Evolutionary conservation across 2,797 vertebrate genomes (phyloP), one percentile per base, ranked within the genome.

Genomic region (Oreortyx pictus): DNA sequence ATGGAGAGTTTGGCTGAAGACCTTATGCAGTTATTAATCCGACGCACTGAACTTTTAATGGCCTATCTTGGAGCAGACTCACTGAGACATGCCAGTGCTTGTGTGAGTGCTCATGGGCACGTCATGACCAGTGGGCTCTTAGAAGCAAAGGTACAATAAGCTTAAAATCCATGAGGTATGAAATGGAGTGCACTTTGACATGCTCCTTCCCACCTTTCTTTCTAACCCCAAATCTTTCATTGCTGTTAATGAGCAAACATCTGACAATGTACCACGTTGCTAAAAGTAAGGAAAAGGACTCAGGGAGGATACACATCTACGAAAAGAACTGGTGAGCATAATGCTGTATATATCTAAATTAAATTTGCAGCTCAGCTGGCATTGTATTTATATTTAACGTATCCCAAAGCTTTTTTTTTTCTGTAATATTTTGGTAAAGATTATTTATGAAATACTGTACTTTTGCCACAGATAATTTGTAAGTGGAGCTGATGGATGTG

Each of bases 1-100:
- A 97, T 98, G 95, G 99, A 99, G 85, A 98, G 95, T 44, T 95
- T 99, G 94, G 97, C 98, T 0, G 99, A 99, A 91, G 99, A 99
- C 90, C 98, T 99, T 50, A 97, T 98, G 23, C 98, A 97, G 68
- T 94, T 99, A 70, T 96, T 99, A 46, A 97, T 98, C 71, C 96
- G 98, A 3, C 98, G 98, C 95, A 98, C 98, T 0, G 98, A 99
- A 74, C 97, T 99, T 82, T 93, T 99, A 49, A 84, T 98, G 90
- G 98, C 98, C 43, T 99, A 98, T 50, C 97, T 99, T 10, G 98
- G 98, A n/a, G 96, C 97, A 0, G 98, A 99, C 39, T 94, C 97
- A 0, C 95, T 97, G 41, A 89, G 93, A 5, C 98, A 98, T 5
- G 83, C 95, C 1, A 96, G 91, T 7, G 61, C 96, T 54, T 98